Evolutionary conservation across 1,140 invertebrate genomes (phyloP), one percentile per base, ranked within the genome.

Genomic region (Anadara kagoshimensis): DNA sequence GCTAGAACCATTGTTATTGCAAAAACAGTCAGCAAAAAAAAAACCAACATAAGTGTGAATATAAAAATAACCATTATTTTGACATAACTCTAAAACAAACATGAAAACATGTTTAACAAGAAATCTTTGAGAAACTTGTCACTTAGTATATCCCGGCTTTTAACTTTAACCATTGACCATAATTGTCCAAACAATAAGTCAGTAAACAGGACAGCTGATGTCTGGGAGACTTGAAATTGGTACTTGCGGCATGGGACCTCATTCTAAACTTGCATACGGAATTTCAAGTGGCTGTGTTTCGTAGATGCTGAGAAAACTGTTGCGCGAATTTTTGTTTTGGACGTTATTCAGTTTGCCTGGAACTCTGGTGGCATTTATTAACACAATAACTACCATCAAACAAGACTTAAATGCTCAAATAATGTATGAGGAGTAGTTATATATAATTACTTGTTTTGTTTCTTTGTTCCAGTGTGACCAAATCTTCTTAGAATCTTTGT

Each of bases 401-500:
- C 8, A 16, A 47, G 45, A 16, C n/a, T 47, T 16, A 47, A 47
- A 16, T 10, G 45, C n/a, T 47, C 45, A 47, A 47, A 10, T 10
- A 47, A 10, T 16, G 16, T 16, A 47, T 47, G 8, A 8, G 8
- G 20, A 8, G 24, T 29, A 61, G 24, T 22, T 43, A 2, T 26
- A 16, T 14, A 43, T 43, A 67, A 67, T 49, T 69, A 89, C 87
- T 83, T 89, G 98, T 86, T 99, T 99, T 0, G 98, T 99, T 83
- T 99, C 97, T 78, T 94, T 95, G 88, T 99, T 99, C 97, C 97
- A 99, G 86, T 98, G 93, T 5, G 97, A 98, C 98, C 98, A 99
- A 84, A 99, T 98, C 88, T 97, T 98, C 26, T 94, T 94, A 81
- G 99, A 96, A 58, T 95, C 94, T 89, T 99, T 99, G 88, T 99